Evolutionary conservation across 2,888 invertebrate species (phyloP).

Genomic region (Sphecodes monilicornis): DNA sequence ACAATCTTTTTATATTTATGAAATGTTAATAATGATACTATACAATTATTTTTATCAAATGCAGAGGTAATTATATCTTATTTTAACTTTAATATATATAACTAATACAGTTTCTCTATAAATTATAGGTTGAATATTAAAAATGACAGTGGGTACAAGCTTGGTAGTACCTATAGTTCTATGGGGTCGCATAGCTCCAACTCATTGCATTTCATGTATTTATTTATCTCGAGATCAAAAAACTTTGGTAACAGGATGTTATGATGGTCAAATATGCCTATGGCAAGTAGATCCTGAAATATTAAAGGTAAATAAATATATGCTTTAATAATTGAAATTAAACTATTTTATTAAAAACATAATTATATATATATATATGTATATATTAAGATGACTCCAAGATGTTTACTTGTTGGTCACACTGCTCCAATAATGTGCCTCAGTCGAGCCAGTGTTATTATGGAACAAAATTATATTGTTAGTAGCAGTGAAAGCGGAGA

Average conservation of each 20-base stretch:
- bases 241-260: slow-evolving; percentile 97
- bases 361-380: background rate
- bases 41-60: background rate
- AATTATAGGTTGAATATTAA: slow-evolving; percentile 65
- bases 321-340: background rate
- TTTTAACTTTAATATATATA: background rate
- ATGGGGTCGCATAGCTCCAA: slow-evolving; percentile 98
- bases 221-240: slow-evolving; percentile 96
- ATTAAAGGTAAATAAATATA: slow-evolving; percentile 86
- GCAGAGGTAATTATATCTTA: background rate
- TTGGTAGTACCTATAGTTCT: slow-evolving; percentile 98
- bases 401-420: slow-evolving; percentile 97
- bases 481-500: slow-evolving; percentile 98
- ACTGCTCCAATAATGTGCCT: slow-evolving; percentile 97
- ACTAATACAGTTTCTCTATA: slow-evolving; percentile 24
- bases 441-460: slow-evolving; percentile 91
- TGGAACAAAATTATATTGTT: slow-evolving; percentile 96
- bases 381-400: slow-evolving; percentile 91
- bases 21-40: background rate
- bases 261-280: slow-evolving; percentile 98
- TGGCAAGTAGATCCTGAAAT: slow-evolving; percentile 96
- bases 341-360: slow-evolving; percentile 1
- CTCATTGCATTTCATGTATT: slow-evolving; percentile 97
- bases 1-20: slow-evolving; percentile 5
- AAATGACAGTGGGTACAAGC: slow-evolving; percentile 92